Base-by-base conservation (phyloP, 1,140 invertebrate species). In the Phthorimaea operculella region DNA sequence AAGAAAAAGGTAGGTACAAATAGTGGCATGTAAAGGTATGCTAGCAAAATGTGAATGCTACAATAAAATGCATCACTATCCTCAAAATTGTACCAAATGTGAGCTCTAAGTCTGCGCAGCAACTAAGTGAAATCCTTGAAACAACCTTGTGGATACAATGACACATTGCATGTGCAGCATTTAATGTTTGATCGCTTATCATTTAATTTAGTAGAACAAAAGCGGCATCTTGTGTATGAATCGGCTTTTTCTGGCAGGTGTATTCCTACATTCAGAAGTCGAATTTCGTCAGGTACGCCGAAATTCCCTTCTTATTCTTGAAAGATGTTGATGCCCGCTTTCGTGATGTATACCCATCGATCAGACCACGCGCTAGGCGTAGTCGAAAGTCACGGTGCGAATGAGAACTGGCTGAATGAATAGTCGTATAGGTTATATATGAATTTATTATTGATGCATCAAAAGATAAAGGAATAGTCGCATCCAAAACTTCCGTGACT, bases 381-480 rank as follows among this genome's bases (percentile, higher is more conserved):
- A 55, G 39, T 2, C 47, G n/a, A 39, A 16, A 55, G 3, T 55
- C 52, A 33, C 52, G 39, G 18, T 54, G 52, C 3, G 17, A n/a
- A 47, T 45, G 16, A 17, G 4, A n/a, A n/a, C n/a, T 15, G n/a
- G 2, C 14, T 39, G 6, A n/a, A 4, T 12, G 10, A 12, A n/a
- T 53, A 12, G 9, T n/a, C n/a, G 21, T 47, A 45, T 36, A 17
- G 14, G n/a, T n/a, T 39, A 55, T 55, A 42, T 55, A 55, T 36
- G 54, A 49, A 39, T 55, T 50, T 36, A 55, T 49, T 8, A 55
- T 33, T 18, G 54, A 28, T 36, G 54, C 48, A 5, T 55, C 54
- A 55, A 11, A 9, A 55, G 5, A 18, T 45, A 55, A 12, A 12
- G 50, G 6, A 55, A 18, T 12, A 50, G 3, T 18, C 33, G 2